Base-by-base conservation (phyloP, 2,113 vertebrate genomes). In the Nymphicus hollandicus region DNA sequence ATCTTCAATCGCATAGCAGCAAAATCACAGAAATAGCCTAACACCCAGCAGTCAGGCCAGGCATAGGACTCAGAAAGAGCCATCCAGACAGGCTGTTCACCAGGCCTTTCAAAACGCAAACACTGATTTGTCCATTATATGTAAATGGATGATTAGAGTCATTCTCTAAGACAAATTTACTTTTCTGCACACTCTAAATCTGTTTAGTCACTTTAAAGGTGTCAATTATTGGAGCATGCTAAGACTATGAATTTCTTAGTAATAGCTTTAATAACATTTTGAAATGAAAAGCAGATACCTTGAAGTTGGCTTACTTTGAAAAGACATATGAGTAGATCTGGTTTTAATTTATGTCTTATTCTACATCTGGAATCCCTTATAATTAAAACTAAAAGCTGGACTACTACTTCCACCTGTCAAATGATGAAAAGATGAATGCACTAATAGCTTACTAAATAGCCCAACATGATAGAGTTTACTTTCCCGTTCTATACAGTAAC, bases 361-460 rank as follows among this genome's bases (percentile, higher is more conserved):
- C 98, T 98, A 99, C 99, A 99, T 99, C 99, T 99, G 99, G 99
- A 99, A 99, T 99, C 98, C 98, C 98, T 99, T 99, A 99, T 99
- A 99, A 99, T 99, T 99, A 99, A 99, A 99, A 99, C 98, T 98
- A 99, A 99, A 99, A 99, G 99, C 98, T 98, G 98, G 98, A 98
- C 98, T 99, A 99, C 98, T 99, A 99, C 98, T 99, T 99, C 99
- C 99, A 99, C 99, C 99, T 99, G 99, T 99, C 99, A 99, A 99
- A 99, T 97, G 98, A 98, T 99, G 98, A 99, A 99, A 99, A 99
- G 99, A 99, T 98, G 98, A 99, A 99, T 98, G 98, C 98, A 98
- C 98, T 99, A 99, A 99, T 99, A 99, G 99, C 98, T 98, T 99
- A 98, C 98, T 99, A 98, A 98, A 98, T 97, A 98, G 98, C 96